phyloP scores from a whole-genome alignment of 2,888 invertebrate species.

The Aleiodes leptofemur region DNA sequence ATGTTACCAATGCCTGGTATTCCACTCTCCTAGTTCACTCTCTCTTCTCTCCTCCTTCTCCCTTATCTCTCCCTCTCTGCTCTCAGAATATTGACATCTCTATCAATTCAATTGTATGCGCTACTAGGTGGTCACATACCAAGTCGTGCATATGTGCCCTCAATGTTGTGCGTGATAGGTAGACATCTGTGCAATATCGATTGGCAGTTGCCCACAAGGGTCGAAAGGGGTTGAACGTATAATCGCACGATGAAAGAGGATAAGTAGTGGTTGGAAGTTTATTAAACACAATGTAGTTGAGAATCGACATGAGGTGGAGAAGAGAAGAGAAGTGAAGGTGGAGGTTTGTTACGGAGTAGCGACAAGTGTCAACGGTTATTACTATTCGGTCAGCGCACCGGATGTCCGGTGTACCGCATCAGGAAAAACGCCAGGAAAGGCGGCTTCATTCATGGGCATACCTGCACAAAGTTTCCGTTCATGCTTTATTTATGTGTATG shows the following conservation, averaged over 20 bases:
- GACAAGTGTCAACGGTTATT: constrained; percentile 53
- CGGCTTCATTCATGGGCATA: constrained; percentile 46
- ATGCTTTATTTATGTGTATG: constrained; percentile 11
- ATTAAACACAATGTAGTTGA: not conserved
- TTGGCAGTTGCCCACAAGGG: not conserved
- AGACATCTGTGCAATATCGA: constrained; percentile 34
- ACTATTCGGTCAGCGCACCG: constrained; percentile 68
- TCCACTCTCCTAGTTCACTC: not conserved
- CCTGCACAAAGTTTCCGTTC: constrained; percentile 37
- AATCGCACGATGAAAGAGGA: not conserved
- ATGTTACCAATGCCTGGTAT: constrained; percentile 26
- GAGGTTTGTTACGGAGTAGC: constrained; percentile 3
- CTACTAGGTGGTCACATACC: constrained; percentile 32
- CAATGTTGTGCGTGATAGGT: constrained; percentile 28
- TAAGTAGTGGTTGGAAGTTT: constrained; percentile 14
- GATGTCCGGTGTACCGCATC: constrained; percentile 66
- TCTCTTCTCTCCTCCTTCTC: not conserved
- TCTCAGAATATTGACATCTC: constrained; percentile 41
- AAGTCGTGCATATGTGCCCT: constrained; percentile 23
- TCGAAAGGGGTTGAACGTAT: not conserved
- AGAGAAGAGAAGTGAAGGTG: constrained; percentile 4
- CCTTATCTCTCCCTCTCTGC: not conserved
- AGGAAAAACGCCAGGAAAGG: constrained; percentile 47
- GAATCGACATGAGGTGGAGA: constrained; percentile 18
- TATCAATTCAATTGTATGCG: constrained; percentile 43